phyloP scores from a whole-genome alignment of 2,888 invertebrate genomes.

The Agrochola macilenta region DNA sequence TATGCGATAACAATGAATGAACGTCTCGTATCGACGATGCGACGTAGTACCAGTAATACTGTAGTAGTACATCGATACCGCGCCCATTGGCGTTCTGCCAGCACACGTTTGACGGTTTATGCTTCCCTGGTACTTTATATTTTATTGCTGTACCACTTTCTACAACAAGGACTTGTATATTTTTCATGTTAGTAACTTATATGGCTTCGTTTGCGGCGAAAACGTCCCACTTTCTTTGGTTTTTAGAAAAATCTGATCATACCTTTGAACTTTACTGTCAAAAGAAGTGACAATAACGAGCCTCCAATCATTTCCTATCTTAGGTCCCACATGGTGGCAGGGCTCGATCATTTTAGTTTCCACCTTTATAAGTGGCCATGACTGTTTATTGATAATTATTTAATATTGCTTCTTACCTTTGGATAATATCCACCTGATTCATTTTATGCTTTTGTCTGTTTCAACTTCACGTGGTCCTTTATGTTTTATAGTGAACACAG shows the following conservation, averaged over 20 bases:
- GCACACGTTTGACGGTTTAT: slow-evolving; percentile 66
- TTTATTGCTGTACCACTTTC: slow-evolving; percentile 51
- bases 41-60: slow-evolving; percentile 46
- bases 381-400: not conserved
- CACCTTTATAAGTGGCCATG: not conserved
- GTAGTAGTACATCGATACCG: slow-evolving; percentile 56
- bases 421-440: not conserved
- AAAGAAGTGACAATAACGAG: not conserved
- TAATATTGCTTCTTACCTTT: not conserved
- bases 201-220: not conserved
- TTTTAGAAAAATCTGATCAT: not conserved
- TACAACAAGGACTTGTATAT: slow-evolving; percentile 27
- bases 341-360: not conserved
- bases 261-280: not conserved
- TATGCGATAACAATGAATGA: slow-evolving; percentile 69
- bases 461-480: slow-evolving; percentile 8
- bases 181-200: not conserved
- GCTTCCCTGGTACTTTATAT: slow-evolving; percentile 66
- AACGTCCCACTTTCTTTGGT: not conserved
- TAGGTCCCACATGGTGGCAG: too few species aligned
- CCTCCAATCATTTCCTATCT: not conserved
- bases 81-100: slow-evolving; percentile 71
- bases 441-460: not conserved
- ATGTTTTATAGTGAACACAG: not conserved
- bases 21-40: slow-evolving; percentile 37